Evolutionary conservation across 2,797 vertebrate species (phyloP).

Genomic region (Eulemur albifrons): DNA sequence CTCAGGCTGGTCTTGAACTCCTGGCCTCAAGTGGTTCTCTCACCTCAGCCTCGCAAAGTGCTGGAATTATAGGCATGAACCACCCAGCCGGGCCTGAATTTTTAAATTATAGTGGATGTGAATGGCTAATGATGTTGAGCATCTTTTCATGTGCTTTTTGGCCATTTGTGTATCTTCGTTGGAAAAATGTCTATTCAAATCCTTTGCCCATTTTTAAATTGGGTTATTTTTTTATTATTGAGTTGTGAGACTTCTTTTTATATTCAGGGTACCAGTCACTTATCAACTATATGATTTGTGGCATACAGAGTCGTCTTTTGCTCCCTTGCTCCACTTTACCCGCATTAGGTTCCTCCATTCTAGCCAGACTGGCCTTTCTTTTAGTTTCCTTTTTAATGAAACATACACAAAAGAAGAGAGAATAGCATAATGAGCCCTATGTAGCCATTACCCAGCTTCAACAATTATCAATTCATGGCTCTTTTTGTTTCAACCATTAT

Average conservation of each 20-base stretch:
- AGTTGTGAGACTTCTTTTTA: conserved; percentile 11
- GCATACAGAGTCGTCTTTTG: background rate
- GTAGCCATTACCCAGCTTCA: background rate
- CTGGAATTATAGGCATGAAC: no score
- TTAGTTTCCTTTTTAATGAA: background rate
- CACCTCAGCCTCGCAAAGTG: no score
- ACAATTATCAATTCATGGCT: background rate
- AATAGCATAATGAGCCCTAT: background rate
- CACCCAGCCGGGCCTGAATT: background rate
- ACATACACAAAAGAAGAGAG: background rate
- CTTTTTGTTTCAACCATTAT: background rate
- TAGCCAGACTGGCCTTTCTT: background rate
- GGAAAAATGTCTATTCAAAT: background rate
- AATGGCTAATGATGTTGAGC: background rate
- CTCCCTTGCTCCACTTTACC: background rate
- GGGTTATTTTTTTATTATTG: background rate
- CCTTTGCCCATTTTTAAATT: background rate
- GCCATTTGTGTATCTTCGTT: background rate
- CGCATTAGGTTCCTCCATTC: background rate
- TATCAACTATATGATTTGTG: background rate
- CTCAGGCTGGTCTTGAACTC: no score
- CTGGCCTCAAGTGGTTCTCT: no score
- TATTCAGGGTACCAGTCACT: background rate
- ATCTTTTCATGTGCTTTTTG: background rate
- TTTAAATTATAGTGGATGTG: background rate